Conservation (phyloP, 1,140 invertebrate species). For the Galendromus occidentalis region DNA sequence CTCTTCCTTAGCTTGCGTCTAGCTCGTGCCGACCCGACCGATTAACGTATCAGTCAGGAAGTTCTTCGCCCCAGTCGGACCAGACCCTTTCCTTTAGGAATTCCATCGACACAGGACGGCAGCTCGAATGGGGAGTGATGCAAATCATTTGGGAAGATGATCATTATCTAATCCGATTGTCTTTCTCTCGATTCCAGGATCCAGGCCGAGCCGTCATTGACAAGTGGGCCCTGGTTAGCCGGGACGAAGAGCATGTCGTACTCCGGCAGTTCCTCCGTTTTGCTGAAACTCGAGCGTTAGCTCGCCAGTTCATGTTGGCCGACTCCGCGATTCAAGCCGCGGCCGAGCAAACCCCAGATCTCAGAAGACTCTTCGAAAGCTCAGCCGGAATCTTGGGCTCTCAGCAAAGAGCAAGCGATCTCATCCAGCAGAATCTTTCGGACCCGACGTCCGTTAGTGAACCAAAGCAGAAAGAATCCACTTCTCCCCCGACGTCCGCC, state of each 20-base stretch:
- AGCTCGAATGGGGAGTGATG: too few species aligned
- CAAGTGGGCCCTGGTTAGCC: constrained; percentile 56
- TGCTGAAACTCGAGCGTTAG: constrained; percentile 56
- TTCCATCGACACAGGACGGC: too few species aligned
- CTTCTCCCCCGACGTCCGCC: constrained; percentile 12
- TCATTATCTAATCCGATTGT: background rate
- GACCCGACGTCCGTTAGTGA: constrained; percentile 12
- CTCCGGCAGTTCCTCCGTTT: constrained; percentile 67
- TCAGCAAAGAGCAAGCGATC: constrained; percentile 1
- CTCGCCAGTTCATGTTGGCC: constrained; percentile 51
- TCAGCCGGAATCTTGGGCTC: constrained; percentile 15
- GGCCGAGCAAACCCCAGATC: constrained; percentile 29
- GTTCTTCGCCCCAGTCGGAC: too few species aligned
- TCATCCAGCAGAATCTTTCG: constrained; percentile 11
- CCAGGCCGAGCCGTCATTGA: constrained; percentile 45
- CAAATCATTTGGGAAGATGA: too few species aligned
- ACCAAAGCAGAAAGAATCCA: background rate
- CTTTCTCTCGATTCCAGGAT: constrained; percentile 28
- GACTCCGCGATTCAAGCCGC: constrained; percentile 24
- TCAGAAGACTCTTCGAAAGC: constrained; percentile 37
- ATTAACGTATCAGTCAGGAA: too few species aligned
- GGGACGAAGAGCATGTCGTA: constrained; percentile 62
- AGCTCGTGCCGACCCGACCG: too few species aligned
- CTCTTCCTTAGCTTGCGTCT: too few species aligned
- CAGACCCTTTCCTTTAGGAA: too few species aligned